These are phyloP conservation scores for Heterocephalus glaber DNA, from an alignment of 2,113 vertebrate species.

Conservation along the genomic window DNA sequence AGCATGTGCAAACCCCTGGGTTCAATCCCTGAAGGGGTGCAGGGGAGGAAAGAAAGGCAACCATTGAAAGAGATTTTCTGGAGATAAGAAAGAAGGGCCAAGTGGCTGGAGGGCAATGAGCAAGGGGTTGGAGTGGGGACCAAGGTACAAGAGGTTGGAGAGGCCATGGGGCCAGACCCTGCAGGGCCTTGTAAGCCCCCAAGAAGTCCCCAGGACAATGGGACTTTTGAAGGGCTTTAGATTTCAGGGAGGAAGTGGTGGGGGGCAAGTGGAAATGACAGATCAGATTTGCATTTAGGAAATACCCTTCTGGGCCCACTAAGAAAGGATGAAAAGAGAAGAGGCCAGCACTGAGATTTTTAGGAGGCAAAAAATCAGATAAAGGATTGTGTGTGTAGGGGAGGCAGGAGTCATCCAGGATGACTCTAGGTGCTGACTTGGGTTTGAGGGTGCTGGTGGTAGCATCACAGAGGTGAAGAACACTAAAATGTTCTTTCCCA, in stretches of 20 bases:
- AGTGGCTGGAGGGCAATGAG: not conserved
- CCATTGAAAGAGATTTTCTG: not conserved
- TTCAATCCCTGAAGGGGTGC: not conserved
- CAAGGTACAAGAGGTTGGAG: not conserved
- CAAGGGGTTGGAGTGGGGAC: not conserved
- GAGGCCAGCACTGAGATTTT: not conserved
- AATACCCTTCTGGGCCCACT: not conserved
- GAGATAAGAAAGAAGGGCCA: not conserved
- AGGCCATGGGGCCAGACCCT: not conserved
- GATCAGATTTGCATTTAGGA: constrained; percentile 10
- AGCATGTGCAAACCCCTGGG: not conserved
- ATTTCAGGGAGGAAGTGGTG: not conserved
- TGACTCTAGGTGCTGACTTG: not conserved
- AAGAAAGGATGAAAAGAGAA: not conserved
- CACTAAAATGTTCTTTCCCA: not conserved
- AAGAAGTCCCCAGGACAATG: not conserved
- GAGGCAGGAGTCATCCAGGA: not conserved
- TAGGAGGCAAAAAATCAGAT: not conserved
- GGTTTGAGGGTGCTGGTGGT: not conserved
- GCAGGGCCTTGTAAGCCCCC: not conserved
- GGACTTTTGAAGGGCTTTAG: constrained; percentile 25
- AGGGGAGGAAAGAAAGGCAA: not conserved
- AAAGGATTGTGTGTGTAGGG: not conserved
- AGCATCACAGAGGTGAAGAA: not conserved
- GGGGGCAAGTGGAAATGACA: not conserved